Conservation (phyloP, 2,888 invertebrate species). For the Theodoxus fluviatilis region DNA sequence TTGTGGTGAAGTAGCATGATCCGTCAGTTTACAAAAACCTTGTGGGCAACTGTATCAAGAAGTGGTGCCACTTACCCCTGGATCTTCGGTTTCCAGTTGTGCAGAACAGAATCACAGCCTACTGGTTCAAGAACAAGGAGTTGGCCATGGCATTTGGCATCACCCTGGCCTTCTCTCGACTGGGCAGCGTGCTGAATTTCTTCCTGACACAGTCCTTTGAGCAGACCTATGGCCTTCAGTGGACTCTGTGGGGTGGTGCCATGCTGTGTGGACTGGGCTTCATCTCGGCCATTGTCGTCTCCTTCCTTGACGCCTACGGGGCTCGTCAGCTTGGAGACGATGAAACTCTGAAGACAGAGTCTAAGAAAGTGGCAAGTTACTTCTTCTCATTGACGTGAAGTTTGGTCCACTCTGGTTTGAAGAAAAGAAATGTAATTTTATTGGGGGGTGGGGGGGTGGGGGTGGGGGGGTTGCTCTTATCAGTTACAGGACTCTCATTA, state of each 20-base stretch:
- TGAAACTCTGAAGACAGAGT: conserved; percentile 49
- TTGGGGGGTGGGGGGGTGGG: no score
- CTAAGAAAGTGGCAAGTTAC: conserved; percentile 58
- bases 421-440: no score
- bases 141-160: conserved; percentile 66
- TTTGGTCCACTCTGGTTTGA: no score
- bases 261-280: conserved; percentile 65
- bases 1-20: not conserved
- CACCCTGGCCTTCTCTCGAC: conserved; percentile 64
- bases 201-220: conserved; percentile 61
- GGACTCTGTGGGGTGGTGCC: conserved; percentile 66
- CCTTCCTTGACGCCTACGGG: conserved; percentile 60
- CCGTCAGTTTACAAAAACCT: no score
- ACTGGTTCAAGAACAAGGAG: conserved; percentile 66
- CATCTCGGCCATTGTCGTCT: conserved; percentile 62
- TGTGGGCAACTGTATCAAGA: no score
- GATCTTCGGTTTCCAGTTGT: conserved; percentile 56
- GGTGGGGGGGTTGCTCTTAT: no score
- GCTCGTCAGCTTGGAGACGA: conserved; percentile 59
- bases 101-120: conserved; percentile 65
- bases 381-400: no score
- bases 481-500: no score
- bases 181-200: conserved; percentile 66
- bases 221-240: conserved; percentile 53
- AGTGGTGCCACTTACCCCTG: no score